Evolutionary conservation across 1,140 invertebrate genomes (phyloP), one percentile per base, ranked within the genome.

Genomic region (Panulirus ornatus): DNA sequence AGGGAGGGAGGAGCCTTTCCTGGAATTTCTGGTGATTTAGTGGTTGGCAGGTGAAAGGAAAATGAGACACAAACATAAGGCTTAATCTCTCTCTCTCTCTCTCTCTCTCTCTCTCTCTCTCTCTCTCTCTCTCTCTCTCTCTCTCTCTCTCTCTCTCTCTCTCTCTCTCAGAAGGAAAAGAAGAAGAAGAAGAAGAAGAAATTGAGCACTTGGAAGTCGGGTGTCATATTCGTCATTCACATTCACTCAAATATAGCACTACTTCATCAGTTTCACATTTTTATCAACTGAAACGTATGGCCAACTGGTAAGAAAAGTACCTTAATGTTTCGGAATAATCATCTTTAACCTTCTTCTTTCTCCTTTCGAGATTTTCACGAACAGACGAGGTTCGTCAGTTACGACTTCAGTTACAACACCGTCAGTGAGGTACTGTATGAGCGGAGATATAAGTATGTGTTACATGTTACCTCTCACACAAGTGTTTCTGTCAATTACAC

Each of bases 81-180:
- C 36, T 40, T 75, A 34, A 19, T 36, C 71, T 34, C 27, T 36
- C 38, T 75, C 71, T 75, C 71, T 75, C 71, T 75, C 71, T 75
- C 71, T 75, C 71, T 75, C 71, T 75, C 71, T 75, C 71, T 75
- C 71, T 75, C 71, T 75, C 71, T 75, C 71, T 75, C 71, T 75
- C 71, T 75, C 71, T 75, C 71, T 75, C 71, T 75, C 71, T 75
- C 71, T 75, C 71, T 75, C 71, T 75, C 71, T 75, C 71, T 75
- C 71, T 75, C 71, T 75, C 71, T 75, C 71, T 75, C 71, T 75
- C 71, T 75, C 71, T 75, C 14, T 38, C 27, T 75, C 38, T 34
- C 38, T 73, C 22, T 22, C 70, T 73, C 3, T 73, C 1, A 14
- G 70, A 27, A 34, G 27, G 27, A 38, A 75, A 19, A 75, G 30